Evolutionary conservation across 1,140 invertebrate genomes (phyloP).

Genomic region (Cryptotermes secundus): DNA sequence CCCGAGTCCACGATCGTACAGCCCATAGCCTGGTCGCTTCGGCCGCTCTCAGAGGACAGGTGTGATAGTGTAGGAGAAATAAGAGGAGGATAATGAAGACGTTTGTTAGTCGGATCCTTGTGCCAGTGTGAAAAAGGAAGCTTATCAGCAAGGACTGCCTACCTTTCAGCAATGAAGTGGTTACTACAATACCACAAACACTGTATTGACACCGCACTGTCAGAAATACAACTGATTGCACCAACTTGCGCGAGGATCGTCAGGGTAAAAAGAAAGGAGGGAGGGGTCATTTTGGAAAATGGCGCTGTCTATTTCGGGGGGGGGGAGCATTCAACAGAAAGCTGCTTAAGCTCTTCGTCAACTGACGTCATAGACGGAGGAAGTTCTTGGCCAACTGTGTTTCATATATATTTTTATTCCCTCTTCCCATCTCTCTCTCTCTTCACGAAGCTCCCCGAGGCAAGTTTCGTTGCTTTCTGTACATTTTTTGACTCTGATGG

Average conservation of each 20-base stretch:
- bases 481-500: neutral
- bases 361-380: neutral
- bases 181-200: neutral
- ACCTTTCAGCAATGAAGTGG: neutral
- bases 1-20: too few species aligned
- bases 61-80: neutral
- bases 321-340: neutral
- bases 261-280: neutral
- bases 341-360: neutral
- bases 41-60: too few species aligned
- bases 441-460: neutral
- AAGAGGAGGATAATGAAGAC: neutral
- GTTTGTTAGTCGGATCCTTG: neutral
- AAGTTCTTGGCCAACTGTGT: slow-evolving; percentile 12
- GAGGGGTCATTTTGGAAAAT: slow-evolving; percentile 3
- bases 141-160: neutral
- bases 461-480: neutral
- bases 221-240: neutral
- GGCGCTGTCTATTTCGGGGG: neutral
- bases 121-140: neutral
- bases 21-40: too few species aligned
- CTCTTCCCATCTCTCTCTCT: neutral
- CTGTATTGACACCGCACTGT: neutral
- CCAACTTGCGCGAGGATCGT: neutral
- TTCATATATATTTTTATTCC: slow-evolving; percentile 8